A percentile compares a stretch with the other conserved stretches of the same genome.
phyloP scores from a whole-genome alignment of 1,140 invertebrate species.

The Uloborus diversus region DNA sequence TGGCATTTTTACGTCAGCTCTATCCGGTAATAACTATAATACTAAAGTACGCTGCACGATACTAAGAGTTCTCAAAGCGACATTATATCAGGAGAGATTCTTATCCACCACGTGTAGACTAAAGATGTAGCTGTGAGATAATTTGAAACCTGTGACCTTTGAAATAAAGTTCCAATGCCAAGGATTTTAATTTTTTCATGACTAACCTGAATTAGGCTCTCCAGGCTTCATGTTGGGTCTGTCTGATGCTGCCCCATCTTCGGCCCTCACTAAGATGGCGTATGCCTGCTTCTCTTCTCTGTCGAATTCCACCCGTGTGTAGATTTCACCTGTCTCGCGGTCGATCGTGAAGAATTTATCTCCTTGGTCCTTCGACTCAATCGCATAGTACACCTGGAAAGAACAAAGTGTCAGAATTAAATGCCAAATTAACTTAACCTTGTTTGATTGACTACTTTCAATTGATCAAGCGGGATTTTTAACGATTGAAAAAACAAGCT shows the following conservation, averaged over 20 bases:
- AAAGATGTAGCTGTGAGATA: too few species aligned
- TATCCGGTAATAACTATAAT: too few species aligned
- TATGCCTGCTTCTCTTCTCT: constrained; percentile 95
- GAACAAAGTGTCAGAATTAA: too few species aligned
- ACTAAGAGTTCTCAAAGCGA: too few species aligned
- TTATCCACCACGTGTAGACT: too few species aligned
- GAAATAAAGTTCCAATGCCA: not conserved
- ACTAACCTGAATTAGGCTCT: constrained; percentile 59
- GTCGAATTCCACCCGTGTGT: constrained; percentile 88
- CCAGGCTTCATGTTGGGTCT: constrained; percentile 75
- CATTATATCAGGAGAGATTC: too few species aligned
- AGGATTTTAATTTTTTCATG: not conserved
- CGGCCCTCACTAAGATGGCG: constrained; percentile 89
- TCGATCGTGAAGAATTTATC: constrained; percentile 96
- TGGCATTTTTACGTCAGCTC: too few species aligned
- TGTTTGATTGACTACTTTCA: too few species aligned
- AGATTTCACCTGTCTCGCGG: constrained; percentile 89
- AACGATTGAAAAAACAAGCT: too few species aligned
- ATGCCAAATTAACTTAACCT: too few species aligned
- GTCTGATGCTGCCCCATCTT: constrained; percentile 90
- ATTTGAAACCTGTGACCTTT: not conserved
- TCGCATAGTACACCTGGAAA: constrained; percentile 79
- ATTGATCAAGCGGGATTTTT: too few species aligned
- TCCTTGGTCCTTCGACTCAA: constrained; percentile 87
- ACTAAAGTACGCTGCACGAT: too few species aligned